Evolutionary conservation across 2,113 vertebrate species (phyloP).

Genomic region (Pituophis catenifer): DNA sequence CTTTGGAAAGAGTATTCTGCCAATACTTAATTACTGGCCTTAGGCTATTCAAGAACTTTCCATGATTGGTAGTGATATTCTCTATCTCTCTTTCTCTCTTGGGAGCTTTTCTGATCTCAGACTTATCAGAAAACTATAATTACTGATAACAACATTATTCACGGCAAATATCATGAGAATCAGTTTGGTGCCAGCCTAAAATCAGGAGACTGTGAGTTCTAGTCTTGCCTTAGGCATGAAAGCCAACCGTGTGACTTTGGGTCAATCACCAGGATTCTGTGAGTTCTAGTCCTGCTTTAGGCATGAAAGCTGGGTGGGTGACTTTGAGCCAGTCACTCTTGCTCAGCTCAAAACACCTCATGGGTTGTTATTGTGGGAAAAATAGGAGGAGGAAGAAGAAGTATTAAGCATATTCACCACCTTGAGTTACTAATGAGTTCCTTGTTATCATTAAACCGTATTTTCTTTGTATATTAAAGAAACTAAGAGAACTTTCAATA

Average conservation of each 20-base stretch:
- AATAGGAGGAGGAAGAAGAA: neutral
- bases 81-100: neutral
- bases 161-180: neutral
- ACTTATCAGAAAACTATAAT: neutral
- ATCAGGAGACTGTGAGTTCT: neutral
- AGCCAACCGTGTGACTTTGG: neutral
- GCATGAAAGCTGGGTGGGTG: neutral
- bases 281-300: neutral
- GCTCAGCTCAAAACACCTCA: neutral
- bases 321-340: neutral
- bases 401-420: neutral
- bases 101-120: neutral
- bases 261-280: neutral
- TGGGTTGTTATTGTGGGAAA: neutral
- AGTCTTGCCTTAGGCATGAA: too few species aligned
- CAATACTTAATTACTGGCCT: neutral
- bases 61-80: neutral
- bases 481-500: neutral
- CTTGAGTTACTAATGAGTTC: neutral
- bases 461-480: neutral
- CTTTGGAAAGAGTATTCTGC: neutral
- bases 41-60: neutral
- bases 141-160: neutral
- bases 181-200: neutral
- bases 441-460: neutral